A percentile compares a stretch with the other conserved stretches of the same genome.
Evolutionary conservation across 1,140 invertebrate species (phyloP).

Genomic region (Drosophila nigromelanica): DNA sequence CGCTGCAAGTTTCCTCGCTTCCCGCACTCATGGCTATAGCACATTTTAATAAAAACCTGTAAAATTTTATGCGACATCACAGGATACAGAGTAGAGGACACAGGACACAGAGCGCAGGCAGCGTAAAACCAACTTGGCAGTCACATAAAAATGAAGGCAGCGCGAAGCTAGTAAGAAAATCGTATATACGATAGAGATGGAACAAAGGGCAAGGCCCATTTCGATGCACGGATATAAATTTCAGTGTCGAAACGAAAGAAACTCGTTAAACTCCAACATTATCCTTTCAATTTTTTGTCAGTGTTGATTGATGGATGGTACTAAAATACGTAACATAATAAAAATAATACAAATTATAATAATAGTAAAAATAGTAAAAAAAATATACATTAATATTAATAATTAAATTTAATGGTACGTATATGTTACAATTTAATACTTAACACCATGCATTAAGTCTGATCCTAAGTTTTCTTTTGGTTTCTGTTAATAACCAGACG

Average conservation of each 20-base stretch:
- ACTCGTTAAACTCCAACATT: too few relatives aligned
- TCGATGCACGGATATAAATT: conserved; percentile 20
- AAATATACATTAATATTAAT: too few relatives aligned
- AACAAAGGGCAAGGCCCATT: conserved; percentile 25
- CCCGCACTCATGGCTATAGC: conserved; percentile 27
- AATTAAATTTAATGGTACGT: too few relatives aligned
- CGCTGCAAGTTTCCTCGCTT: conserved; percentile 6
- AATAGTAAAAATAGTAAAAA: too few relatives aligned
- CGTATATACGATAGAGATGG: conserved; percentile 33
- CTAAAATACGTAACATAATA: too few relatives aligned
- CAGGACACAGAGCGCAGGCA: neutral
- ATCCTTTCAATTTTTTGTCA: too few relatives aligned
- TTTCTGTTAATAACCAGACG: too few relatives aligned
- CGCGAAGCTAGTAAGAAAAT: conserved; percentile 22
- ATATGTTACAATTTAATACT: too few relatives aligned
- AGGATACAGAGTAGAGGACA: conserved; percentile 1
- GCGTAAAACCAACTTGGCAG: conserved; percentile 20
- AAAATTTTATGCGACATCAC: conserved; percentile 67
- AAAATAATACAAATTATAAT: too few relatives aligned
- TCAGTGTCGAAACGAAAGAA: neutral
- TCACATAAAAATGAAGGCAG: conserved; percentile 33
- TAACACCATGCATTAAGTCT: too few relatives aligned
- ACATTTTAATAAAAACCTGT: conserved; percentile 73
- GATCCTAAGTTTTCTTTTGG: too few relatives aligned
- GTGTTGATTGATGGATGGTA: too few relatives aligned